Evolutionary conservation across 2,113 vertebrate species (phyloP).

Genomic region (Phodopus roborovskii): DNA sequence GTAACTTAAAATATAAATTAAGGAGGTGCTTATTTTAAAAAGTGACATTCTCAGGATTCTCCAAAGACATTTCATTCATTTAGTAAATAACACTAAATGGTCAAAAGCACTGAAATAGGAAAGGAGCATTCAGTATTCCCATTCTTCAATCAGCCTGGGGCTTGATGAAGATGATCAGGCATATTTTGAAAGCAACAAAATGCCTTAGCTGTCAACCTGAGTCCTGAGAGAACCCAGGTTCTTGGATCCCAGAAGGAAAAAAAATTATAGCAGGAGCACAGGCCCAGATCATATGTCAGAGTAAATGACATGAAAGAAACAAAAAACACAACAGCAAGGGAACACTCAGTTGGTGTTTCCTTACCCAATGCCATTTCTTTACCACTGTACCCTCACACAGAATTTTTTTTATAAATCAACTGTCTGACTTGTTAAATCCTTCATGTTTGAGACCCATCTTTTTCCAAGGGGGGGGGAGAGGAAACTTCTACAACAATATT

Average conservation of each 20-base stretch:
- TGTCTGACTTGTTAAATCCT: neutral
- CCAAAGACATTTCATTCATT: neutral
- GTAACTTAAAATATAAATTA: conserved; percentile 43
- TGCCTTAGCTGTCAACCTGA: too few species aligned
- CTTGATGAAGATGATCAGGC: neutral
- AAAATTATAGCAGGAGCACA: neutral
- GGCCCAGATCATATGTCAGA: neutral
- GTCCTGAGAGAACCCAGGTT: neutral
- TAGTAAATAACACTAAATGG: conserved; percentile 26
- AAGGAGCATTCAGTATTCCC: neutral
- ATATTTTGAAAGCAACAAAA: neutral
- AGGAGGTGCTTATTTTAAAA: conserved; percentile 45
- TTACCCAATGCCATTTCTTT: neutral
- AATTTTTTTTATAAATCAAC: conserved; percentile 24
- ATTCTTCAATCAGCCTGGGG: neutral
- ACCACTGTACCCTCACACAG: neutral
- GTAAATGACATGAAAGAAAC: neutral
- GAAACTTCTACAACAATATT: neutral
- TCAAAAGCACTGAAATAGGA: conserved; percentile 24
- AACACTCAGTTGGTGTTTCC: neutral
- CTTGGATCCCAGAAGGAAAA: neutral
- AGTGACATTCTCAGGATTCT: conserved; percentile 14
- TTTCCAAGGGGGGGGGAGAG: neutral
- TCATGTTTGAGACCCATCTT: neutral
- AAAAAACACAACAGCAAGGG: neutral